A percentile compares a stretch with the other conserved stretches of the same genome.
Conservation (phyloP, 1,140 invertebrate species). For the Ceratina japonica region DNA sequence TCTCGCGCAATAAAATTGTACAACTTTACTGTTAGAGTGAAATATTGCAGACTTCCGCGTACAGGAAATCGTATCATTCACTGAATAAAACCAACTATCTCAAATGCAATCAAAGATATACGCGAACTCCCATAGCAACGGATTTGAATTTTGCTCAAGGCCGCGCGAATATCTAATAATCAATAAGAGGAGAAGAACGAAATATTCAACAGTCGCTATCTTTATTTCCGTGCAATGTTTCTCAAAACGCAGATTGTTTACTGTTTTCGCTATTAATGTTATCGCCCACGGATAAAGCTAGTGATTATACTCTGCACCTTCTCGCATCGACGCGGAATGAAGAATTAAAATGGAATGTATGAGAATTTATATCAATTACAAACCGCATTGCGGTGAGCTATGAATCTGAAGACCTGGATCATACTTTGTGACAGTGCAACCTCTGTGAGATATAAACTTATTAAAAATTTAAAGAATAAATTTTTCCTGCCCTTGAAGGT, state of each 20-base stretch:
- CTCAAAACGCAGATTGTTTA: neutral
- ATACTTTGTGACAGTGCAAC: too few species aligned
- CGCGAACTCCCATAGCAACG: neutral
- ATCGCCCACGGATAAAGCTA: neutral
- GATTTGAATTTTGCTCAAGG: neutral
- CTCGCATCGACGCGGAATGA: neutral
- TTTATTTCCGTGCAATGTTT: neutral
- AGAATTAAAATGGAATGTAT: slow-evolving; percentile 3
- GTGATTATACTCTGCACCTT: neutral
- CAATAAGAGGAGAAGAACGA: neutral
- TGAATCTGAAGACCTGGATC: too few species aligned
- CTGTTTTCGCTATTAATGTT: neutral
- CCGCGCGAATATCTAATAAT: neutral
- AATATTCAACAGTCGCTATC: neutral
- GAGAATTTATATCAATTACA: too few species aligned
- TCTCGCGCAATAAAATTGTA: neutral
- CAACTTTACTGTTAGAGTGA: neutral
- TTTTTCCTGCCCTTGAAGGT: too few species aligned
- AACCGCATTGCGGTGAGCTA: too few species aligned
- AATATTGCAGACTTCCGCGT: slow-evolving; percentile 18
- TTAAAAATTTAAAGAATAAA: too few species aligned
- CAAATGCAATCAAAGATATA: neutral
- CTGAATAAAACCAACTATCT: neutral
- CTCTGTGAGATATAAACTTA: too few species aligned
- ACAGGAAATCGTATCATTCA: slow-evolving; percentile 17